Base-by-base conservation (phyloP, 2,113 vertebrate genomes). In the Sylvicapra grimmia region DNA sequence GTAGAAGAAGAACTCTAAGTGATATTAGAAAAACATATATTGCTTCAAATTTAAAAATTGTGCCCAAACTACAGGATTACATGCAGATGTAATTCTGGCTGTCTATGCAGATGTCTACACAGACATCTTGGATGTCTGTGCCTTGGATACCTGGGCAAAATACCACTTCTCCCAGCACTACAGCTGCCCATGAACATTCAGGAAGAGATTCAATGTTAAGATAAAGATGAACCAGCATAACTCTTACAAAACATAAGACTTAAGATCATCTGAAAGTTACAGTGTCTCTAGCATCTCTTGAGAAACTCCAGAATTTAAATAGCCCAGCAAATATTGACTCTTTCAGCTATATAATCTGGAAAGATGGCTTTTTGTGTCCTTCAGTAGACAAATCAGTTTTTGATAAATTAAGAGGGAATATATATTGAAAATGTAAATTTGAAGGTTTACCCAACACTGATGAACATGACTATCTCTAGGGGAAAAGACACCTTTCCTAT, bases 291-390 rank as follows among this genome's bases (percentile, higher is more conserved):
- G 44, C 11, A 53, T 65, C 54, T 75, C 10, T 86, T 84, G 15
- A 95, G 65, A 84, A 94, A 92, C 59, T 92, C 8, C 65, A 84
- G 65, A 82, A 95, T 83, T 93, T 56, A 97, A 90, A 40, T 33
- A 93, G 16, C 0, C 36, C 11, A 88, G 14, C 83, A 85, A 86
- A 86, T 19, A 27, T 10, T 83, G 61, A 58, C 15, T 58, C 1
- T 11, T 95, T 65, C 16, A 80, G 36, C 68, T 53, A 77, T 15
- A 27, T 19, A 21, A 27, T 44, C 61, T 89, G 58, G 51, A 96
- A 51, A 84, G 56, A 93, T 53, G 33, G 11, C 29, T 75, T 68
- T 21, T 25, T 53, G 2, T 36, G 18, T 92, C 23, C 23, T 79
- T 93, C 36, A 54, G 4, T 36, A 31, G 14, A 79, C 13, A 8